Conservation (phyloP, 2,888 invertebrate genomes). For the Tenthredo mesomela region DNA sequence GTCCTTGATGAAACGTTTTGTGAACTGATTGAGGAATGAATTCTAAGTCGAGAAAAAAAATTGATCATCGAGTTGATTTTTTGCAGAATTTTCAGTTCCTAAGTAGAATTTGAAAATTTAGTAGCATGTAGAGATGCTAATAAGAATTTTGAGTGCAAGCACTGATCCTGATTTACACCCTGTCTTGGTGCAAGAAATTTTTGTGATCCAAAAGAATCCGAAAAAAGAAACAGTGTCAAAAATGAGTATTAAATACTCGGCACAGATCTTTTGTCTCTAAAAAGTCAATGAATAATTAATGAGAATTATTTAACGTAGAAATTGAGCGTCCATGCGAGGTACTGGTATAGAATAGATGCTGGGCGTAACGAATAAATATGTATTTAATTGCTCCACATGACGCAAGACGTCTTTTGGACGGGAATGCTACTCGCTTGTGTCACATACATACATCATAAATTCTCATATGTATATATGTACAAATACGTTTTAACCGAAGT, state of each 20-base stretch:
- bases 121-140: background rate
- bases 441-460: conserved; percentile 33
- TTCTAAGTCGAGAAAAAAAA: background rate
- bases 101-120: background rate
- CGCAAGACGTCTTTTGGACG: conserved; percentile 40
- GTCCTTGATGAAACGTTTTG: background rate
- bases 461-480: background rate
- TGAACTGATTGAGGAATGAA: background rate
- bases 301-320: background rate
- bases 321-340: background rate
- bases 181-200: too few relatives aligned
- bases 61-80: background rate
- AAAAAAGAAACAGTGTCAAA: background rate
- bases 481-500: background rate
- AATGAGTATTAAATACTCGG: background rate
- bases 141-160: background rate
- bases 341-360: background rate
- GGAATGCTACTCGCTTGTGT: conserved; percentile 19
- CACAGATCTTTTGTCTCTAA: background rate
- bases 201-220: background rate
- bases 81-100: background rate
- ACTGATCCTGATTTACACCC: background rate
- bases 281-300: conserved; percentile 1
- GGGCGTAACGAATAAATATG: conserved; percentile 48
- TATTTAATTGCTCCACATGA: conserved; percentile 46